Evolutionary conservation across 2,888 invertebrate species (phyloP), one percentile per base, ranked within the genome.

Genomic region (Gastrophysa polygoni): DNA sequence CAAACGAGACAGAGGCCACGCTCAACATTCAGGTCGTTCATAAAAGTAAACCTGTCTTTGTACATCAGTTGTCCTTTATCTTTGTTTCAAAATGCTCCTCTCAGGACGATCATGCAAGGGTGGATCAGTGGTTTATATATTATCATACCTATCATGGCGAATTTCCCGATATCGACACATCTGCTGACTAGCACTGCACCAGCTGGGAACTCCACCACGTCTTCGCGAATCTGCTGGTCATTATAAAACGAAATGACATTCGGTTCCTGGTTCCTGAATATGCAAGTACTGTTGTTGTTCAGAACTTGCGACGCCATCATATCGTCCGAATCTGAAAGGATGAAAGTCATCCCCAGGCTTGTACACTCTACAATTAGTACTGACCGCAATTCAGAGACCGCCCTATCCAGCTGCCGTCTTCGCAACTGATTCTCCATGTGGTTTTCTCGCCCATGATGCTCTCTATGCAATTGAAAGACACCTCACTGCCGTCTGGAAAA

Each of bases 111-210:
- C n/a, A n/a, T n/a, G n/a, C n/a, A n/a, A n/a, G n/a, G n/a, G n/a
- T n/a, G n/a, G n/a, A n/a, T n/a, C n/a, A n/a, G n/a, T n/a, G n/a
- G n/a, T n/a, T n/a, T n/a, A n/a, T n/a, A n/a, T n/a, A n/a, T 43
- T 43, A 8, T 29, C 38, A 49, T 70, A 79, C 80, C 81, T n/a
- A 87, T 86, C 86, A 93, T 87, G 0, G 88, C 87, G 77, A 89
- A 94, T 80, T 94, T 94, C n/a, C 94, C 94, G 54, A 94, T 93
- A 75, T 94, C 93, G 28, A 85, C 85, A 77, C 94, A 94, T 70
- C 93, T 88, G 57, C 85, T 86, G 21, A 84, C 78, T 75, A 86
- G 71, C 2, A 79, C 69, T n/a, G 81, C 79, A 11, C 91, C 91
- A 0, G 91, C 88, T 0, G 91, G 90, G 77, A 93, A 92, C 70